These are phyloP conservation scores for Pseudachorutes palmiensis DNA, from an alignment of 1,140 invertebrate species.

Conservation along the genomic window DNA sequence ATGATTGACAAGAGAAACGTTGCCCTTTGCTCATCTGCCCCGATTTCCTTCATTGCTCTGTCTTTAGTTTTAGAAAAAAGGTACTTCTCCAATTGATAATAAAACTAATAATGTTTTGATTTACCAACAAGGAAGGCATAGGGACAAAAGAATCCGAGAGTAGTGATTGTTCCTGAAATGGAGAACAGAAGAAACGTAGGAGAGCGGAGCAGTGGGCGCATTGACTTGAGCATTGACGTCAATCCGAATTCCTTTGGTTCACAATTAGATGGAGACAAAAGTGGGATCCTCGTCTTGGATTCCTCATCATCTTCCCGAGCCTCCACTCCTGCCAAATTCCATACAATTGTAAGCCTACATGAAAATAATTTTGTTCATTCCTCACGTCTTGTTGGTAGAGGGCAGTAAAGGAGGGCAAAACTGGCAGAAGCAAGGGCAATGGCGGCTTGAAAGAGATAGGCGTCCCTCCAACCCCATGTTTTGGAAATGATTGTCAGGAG, in stretches of 20 bases:
- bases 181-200: constrained; percentile 80
- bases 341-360: neutral
- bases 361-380: neutral
- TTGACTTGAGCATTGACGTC: neutral
- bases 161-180: constrained; percentile 81
- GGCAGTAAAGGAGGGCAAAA: neutral
- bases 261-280: neutral
- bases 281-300: neutral
- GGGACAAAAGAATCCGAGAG: constrained; percentile 94
- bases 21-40: constrained; percentile 43
- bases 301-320: neutral
- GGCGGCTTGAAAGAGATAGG: constrained; percentile 2
- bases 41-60: constrained; percentile 44
- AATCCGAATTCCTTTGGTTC: neutral
- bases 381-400: constrained; percentile 5
- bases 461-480: neutral
- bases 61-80: constrained; percentile 20
- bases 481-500: neutral
- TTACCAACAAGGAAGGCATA: constrained; percentile 65
- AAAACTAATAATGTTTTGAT: constrained; percentile 41
- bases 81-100: neutral
- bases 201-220: constrained; percentile 60
- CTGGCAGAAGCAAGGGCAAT: neutral
- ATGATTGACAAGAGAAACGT: constrained; percentile 73
- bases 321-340: neutral